Percentiles rank a stretch among this genome's conserved stretches.
These are phyloP conservation scores for Limnephilus auricula DNA, from an alignment of 2,888 invertebrate species.

Conservation along the genomic window DNA sequence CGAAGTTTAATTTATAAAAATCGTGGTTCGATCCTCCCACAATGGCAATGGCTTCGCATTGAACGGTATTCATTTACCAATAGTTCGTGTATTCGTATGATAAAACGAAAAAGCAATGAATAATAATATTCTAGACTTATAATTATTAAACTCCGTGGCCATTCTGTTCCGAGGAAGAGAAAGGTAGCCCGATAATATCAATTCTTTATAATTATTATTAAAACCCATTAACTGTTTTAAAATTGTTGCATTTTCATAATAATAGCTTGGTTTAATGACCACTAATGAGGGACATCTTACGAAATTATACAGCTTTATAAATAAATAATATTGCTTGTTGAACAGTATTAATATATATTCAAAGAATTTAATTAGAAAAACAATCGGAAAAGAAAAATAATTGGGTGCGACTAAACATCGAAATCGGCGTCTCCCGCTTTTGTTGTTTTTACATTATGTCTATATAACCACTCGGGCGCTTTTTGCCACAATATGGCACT, in stretches of 20 bases:
- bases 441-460: no score
- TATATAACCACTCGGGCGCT: no score
- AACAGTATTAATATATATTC: not conserved
- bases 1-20: slow-evolving; percentile 37
- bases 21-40: slow-evolving; percentile 24
- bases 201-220: not conserved
- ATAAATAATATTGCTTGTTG: not conserved
- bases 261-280: not conserved
- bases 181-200: not conserved
- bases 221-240: not conserved
- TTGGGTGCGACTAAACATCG: no score
- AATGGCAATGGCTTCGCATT: slow-evolving; percentile 16
- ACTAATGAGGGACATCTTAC: not conserved
- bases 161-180: not conserved
- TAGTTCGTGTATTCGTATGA: slow-evolving; percentile 15
- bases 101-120: slow-evolving; percentile 34
- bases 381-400: not conserved
- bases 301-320: not conserved
- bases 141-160: not conserved
- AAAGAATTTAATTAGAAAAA: not conserved
- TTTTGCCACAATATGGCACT: no score
- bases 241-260: not conserved
- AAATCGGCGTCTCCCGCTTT: no score
- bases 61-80: slow-evolving; percentile 6
- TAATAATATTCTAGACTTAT: not conserved